Percentiles rank a stretch among this genome's conserved stretches.
phyloP scores from a whole-genome alignment of 2,113 vertebrate species.

The Nycticebus coucang region DNA sequence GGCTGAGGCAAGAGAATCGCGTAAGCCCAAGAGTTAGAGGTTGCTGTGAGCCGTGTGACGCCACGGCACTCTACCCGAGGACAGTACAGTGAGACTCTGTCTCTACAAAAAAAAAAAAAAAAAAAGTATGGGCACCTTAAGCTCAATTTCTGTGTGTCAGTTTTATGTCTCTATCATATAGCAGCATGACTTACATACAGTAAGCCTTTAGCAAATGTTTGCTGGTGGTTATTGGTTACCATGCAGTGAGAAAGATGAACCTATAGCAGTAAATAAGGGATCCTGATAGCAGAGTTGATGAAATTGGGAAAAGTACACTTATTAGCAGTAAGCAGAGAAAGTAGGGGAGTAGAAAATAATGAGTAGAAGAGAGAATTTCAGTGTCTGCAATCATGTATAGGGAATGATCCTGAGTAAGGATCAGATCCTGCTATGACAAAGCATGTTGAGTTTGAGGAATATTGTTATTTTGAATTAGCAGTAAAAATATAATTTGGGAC shows the following conservation, averaged over 20 bases:
- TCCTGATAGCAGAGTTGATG: not conserved
- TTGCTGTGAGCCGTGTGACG: no score
- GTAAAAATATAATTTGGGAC: not conserved
- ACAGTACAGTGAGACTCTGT: no score
- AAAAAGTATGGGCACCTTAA: constrained; percentile 5
- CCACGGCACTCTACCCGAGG: no score
- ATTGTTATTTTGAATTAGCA: not conserved
- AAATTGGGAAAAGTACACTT: not conserved
- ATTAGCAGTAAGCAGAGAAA: not conserved
- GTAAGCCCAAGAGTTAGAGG: no score
- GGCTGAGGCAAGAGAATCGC: no score
- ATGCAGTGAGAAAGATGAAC: not conserved
- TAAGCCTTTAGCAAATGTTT: not conserved
- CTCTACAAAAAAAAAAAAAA: no score
- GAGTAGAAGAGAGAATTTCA: not conserved
- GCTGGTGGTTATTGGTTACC: not conserved
- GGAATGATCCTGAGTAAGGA: not conserved
- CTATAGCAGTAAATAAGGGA: not conserved
- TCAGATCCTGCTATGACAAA: not conserved
- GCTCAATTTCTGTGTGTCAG: not conserved
- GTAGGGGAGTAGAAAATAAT: not conserved
- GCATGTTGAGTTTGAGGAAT: not conserved
- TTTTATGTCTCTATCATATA: not conserved
- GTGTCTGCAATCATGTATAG: not conserved
- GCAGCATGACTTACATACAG: not conserved